phyloP scores from a whole-genome alignment of 2,888 invertebrate species.

The Acanthosepion esculentum region DNA sequence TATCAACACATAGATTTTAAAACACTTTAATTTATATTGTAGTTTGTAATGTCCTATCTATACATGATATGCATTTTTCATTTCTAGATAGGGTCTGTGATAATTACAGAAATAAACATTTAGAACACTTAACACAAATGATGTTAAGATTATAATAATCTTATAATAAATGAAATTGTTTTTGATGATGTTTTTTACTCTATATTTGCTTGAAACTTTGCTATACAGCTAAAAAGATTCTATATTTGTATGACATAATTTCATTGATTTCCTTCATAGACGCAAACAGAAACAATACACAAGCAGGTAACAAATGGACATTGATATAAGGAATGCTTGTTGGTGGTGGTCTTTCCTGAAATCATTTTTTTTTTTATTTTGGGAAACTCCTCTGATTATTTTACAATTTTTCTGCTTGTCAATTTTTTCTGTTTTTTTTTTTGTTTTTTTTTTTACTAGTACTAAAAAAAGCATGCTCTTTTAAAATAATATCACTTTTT shows the following conservation, averaged over 20 bases:
- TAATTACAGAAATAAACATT: too few species aligned
- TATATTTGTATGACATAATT: neutral
- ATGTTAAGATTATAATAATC: neutral
- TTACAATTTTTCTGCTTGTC: neutral
- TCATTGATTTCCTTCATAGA: slow-evolving; percentile 43
- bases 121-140: neutral
- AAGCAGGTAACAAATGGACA: slow-evolving; percentile 36
- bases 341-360: slow-evolving; percentile 37
- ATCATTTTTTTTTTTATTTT: slow-evolving; percentile 35
- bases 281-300: slow-evolving; percentile 45
- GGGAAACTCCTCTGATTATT: slow-evolving; percentile 16
- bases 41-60: too few species aligned
- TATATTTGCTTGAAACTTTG: slow-evolving; percentile 15
- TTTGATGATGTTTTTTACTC: neutral
- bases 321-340: slow-evolving; percentile 33
- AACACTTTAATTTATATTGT: too few species aligned
- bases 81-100: too few species aligned
- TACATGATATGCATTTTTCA: too few species aligned
- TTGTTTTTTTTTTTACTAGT: neutral
- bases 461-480: neutral
- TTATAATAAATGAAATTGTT: neutral
- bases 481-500: neutral
- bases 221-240: neutral
- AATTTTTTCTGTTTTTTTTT: neutral
- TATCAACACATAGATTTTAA: too few species aligned